Evolutionary conservation across 2,888 invertebrate genomes (phyloP).

Genomic region (Plebejus anna): DNA sequence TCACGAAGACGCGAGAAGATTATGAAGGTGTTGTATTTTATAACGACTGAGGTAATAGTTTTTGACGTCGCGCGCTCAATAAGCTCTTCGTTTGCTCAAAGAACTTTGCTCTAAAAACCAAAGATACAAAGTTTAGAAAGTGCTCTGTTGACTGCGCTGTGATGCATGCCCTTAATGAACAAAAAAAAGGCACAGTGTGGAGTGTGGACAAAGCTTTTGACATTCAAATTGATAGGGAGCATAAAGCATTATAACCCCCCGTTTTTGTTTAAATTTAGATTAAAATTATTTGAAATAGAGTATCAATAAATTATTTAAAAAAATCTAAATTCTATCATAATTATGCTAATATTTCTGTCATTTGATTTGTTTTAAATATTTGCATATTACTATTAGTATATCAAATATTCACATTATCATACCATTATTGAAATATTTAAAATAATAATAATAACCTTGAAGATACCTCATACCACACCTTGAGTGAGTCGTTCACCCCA

Average conservation of each 20-base stretch:
- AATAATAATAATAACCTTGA: constrained; percentile 17
- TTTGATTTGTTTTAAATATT: constrained; percentile 6
- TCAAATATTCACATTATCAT: not conserved
- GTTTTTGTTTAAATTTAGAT: too few species aligned
- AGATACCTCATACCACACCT: constrained; percentile 15
- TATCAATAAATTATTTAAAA: too few species aligned
- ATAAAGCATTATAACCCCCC: too few species aligned
- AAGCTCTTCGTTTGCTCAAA: not conserved
- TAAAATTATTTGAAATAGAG: too few species aligned
- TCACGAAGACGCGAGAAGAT: not conserved
- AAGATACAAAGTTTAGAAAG: not conserved
- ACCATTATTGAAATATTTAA: not conserved
- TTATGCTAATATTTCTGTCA: not conserved
- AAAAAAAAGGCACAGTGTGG: too few species aligned
- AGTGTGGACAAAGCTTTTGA: too few species aligned
- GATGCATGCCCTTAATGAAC: too few species aligned
- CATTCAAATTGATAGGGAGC: too few species aligned
- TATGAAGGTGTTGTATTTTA: not conserved
- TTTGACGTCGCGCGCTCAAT: not conserved
- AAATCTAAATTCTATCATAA: not conserved
- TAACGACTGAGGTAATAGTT: constrained; percentile 10
- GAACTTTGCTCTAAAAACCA: not conserved
- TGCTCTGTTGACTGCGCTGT: too few species aligned
- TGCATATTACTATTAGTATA: not conserved
- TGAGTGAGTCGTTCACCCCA: constrained; percentile 11